Evolutionary conservation across 2,888 invertebrate genomes (phyloP), one percentile per base, ranked within the genome.

Genomic region (Pyralis farinalis): DNA sequence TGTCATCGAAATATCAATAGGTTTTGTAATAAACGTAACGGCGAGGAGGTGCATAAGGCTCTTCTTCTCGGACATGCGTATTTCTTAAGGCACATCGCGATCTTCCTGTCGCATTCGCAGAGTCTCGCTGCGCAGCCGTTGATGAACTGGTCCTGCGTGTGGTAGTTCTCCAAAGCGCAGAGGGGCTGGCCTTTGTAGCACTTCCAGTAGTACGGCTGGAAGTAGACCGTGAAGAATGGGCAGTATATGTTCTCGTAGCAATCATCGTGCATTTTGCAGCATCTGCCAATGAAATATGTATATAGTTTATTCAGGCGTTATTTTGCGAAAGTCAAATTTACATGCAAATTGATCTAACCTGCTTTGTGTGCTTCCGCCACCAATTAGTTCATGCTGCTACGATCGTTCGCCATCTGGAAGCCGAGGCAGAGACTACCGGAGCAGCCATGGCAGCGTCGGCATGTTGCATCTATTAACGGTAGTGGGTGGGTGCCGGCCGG

Each of bases 151-250:
- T 78, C 52, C 30, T 69, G 58, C 1, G 73, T 67, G 43, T 71
- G 59, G 42, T 75, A 71, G 67, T 85, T 78, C 56, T 81, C 90
- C 63, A 90, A 80, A 84, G 95, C 94, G 69, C 97, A 97, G 25
- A 95, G 87, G 0, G 97, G 96, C 58, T 91, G 90, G 0, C 94
- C 93, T 7, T 90, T 91, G 74, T 93, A 93, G 72, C 97, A 97
- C 65, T 93, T 94, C 97, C 97, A 97, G 58, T 94, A 92, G 73
- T 97, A 97, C 1, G 96, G 96, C 50, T 96, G 93, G 66, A 97
- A 93, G 84, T 97, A 97, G 44, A 95, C 94, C 10, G 95, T 90
- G 75, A 93, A 94, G 70, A 94, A 91, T 2, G 94, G 94, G 61
- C 97, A 97, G 60, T 92, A 93, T 40, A 95, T 93, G 40, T 91